Evolutionary conservation across 2,888 invertebrate species (phyloP), one percentile per base, ranked within the genome.

Genomic region (Timandra comae): DNA sequence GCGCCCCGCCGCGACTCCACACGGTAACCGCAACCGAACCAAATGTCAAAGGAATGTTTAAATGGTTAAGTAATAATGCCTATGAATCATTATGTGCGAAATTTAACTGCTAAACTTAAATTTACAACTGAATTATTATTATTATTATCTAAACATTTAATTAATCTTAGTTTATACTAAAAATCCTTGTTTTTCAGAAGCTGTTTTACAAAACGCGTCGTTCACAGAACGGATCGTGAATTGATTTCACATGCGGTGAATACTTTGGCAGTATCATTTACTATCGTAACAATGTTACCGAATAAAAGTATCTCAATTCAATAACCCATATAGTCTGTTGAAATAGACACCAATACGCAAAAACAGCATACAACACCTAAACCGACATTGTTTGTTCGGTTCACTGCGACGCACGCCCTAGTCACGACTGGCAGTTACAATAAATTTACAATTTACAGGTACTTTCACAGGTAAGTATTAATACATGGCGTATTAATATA

Each of bases 41-140:
- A 50, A 71, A 71, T 72, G 77, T 80, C 77, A 76, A 79, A 82
- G 85, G 85, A 85, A 85, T 85, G 85, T 85, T 78, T 75, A 68
- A 79, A 80, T 74, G 75, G 79, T 82, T 84, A 84, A 82, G 84
- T 84, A 84, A 77, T 79, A 77, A 84, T 80, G 82, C 84, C 82
- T 84, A 85, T 82, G 78, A 74, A 77, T 70, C 73, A 73, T 68
- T 73, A 74, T 78, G 80, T 84, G 81, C 76, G 75, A 78, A n/a
- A 64, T 76, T 77, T 82, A 72, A 68, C 76, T 74, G 79, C 84
- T 82, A 85, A n/a, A 82, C 82, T 84, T 85, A 84, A 82, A 81
- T 76, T 82, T 76, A 85, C 66, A 81, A 79, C 78, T 82, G 84
- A 82, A 84, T 78, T 74, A 73, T 36, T 25, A n/a, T n/a, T n/a